A percentile compares a stretch with the other conserved stretches of the same genome.
These are phyloP conservation scores for Rhynchomys soricoides DNA, from an alignment of 2,113 vertebrate genomes.

Conservation along the genomic window DNA sequence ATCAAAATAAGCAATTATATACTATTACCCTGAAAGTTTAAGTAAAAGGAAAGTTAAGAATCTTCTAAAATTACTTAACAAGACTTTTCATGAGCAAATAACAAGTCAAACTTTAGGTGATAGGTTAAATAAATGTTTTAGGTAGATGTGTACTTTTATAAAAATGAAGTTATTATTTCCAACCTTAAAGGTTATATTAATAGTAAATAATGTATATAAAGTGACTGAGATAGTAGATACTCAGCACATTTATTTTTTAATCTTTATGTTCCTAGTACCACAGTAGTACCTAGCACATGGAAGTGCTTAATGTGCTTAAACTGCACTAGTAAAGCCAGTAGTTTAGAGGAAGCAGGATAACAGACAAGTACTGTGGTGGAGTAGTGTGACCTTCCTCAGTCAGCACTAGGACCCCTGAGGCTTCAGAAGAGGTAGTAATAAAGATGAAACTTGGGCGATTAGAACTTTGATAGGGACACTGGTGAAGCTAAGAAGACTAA, in stretches of 20 bases:
- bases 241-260: not conserved
- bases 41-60: not conserved
- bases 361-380: not conserved
- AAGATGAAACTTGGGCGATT: not conserved
- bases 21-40: not conserved
- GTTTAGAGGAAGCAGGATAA: not conserved
- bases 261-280: not conserved
- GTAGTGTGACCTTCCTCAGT: not conserved
- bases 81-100: constrained; percentile 3
- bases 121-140: not conserved
- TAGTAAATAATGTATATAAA: not conserved
- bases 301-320: not conserved
- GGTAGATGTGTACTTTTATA: not conserved
- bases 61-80: not conserved
- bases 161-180: not conserved
- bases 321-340: not conserved
- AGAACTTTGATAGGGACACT: not conserved
- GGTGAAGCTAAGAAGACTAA: not conserved
- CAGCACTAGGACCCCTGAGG: not conserved
- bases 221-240: not conserved
- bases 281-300: not conserved
- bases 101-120: not conserved
- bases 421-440: not conserved
- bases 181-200: not conserved
- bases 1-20: not conserved